Evolutionary conservation across 2,113 vertebrate species (phyloP), one percentile per base, ranked within the genome.

Genomic region (Cryptotis parvus): DNA sequence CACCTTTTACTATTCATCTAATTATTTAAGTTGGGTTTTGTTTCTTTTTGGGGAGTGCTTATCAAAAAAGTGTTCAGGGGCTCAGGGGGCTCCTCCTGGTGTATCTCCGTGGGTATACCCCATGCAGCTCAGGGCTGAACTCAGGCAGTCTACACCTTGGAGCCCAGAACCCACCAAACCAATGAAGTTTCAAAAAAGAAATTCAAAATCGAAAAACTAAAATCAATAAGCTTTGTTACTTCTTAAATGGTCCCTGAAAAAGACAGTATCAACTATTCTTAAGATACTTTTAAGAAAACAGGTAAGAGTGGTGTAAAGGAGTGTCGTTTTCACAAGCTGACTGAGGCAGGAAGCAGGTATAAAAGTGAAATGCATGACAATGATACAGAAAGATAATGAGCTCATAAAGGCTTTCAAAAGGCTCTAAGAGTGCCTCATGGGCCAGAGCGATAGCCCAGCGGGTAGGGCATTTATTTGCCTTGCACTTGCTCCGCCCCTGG

Each of bases 181-280:
- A 85, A 4, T 41, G 33, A 20, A 10, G 24, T 82, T 81, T 82
- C 73, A 73, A 90, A 73, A 66, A 11, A 31, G 41, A 93, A 80
- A 66, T 3, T 12, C 18, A 18, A 85, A 84, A 26, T 15, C 11
- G 49, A 49, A 9, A 49, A 20, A 74, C 43, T 39, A 92, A 86
- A 91, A 74, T 3, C 24, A 94, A 43, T 35, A 85, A 79, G 74
- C 58, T 73, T 20, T 63, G 2, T 73, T 82, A 86, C 35, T 82
- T 90, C 89, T 35, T 43, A 87, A 89, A 81, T 12, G 16, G 69
- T 9, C 73, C 3, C 52, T 10, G 37, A 22, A 79, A 31, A 33
- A 68, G 4, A 29, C 33, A 90, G 61, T 14, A 92, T 31, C 12
- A 91, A 68, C 73, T 29, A 80, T 37, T 49, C 41, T 26, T 24